phyloP scores from a whole-genome alignment of 64 coral and sea anemone species.

The Cladopsammia gracilis region DNA sequence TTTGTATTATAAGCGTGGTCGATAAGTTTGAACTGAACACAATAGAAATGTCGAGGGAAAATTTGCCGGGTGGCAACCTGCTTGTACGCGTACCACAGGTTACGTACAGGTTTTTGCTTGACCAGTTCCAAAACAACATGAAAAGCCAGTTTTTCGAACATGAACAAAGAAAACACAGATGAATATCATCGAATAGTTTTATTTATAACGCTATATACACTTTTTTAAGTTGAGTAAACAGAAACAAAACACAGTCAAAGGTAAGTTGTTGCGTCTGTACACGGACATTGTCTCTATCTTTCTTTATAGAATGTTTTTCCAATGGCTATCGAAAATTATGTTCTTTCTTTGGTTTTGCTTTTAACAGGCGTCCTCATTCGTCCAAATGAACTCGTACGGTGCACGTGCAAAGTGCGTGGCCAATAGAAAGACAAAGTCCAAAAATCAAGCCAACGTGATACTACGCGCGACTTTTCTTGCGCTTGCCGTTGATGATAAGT shows the following conservation, averaged over 20 bases:
- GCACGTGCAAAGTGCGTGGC: too few species aligned
- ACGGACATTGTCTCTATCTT: not conserved
- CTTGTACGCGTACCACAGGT: too few species aligned
- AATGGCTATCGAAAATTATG: not conserved
- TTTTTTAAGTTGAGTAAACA: slow-evolving; percentile 5
- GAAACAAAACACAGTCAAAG: not conserved
- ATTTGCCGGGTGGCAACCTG: too few species aligned
- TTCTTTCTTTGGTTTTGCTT: not conserved
- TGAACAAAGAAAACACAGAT: not conserved
- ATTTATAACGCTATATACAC: slow-evolving; percentile 36
- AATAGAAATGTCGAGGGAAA: too few species aligned
- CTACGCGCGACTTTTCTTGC: not conserved
- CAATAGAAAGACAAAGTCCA: too few species aligned
- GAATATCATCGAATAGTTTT: not conserved
- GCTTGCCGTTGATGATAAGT: too few species aligned
- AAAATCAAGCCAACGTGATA: not conserved
- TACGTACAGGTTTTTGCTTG: too few species aligned
- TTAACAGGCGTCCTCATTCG: too few species aligned
- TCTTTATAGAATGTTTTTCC: not conserved
- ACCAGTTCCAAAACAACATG: too few species aligned
- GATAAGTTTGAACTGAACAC: too few species aligned
- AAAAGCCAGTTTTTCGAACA: not conserved
- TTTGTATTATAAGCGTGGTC: too few species aligned
- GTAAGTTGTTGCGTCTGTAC: not conserved
- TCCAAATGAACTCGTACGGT: too few species aligned